A percentile compares a stretch with the other conserved stretches of the same genome.
phyloP scores from a whole-genome alignment of 1,140 invertebrate species.

The Tribolium castaneum region DNA sequence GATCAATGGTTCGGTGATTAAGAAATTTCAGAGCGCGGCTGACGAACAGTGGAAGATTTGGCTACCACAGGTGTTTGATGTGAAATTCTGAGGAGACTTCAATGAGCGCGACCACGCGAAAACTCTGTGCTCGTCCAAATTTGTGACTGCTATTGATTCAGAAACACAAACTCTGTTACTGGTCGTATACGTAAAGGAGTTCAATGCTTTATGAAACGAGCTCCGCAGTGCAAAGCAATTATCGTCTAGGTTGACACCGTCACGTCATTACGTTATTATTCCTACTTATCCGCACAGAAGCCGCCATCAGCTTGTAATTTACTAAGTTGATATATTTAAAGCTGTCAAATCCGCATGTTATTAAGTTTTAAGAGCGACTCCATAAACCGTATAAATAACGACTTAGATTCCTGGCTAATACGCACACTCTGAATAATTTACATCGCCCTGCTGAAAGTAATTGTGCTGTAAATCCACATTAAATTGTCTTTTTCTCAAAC shows the following conservation, averaged over 20 bases:
- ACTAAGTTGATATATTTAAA: constrained; percentile 12
- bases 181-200: background rate
- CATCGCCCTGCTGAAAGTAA: constrained; percentile 17
- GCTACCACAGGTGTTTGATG: background rate
- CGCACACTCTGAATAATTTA: constrained; percentile 21
- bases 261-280: constrained; percentile 28
- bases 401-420: constrained; percentile 26
- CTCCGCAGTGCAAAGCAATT: background rate
- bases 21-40: background rate
- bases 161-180: background rate
- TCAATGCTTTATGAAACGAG: background rate
- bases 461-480: constrained; percentile 20
- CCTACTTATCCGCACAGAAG: constrained; percentile 25
- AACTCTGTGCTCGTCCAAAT: too few relatives aligned
- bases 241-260: background rate
- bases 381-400: constrained; percentile 12
- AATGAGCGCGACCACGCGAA: background rate
- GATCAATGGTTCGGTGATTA: background rate
- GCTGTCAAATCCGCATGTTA: constrained; percentile 33
- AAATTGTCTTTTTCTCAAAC: constrained; percentile 21
- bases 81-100: background rate
- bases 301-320: constrained; percentile 33
- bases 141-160: too few relatives aligned
- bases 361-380: constrained; percentile 28
- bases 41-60: background rate